Percentiles rank a stretch among this genome's conserved stretches.
Conservation (phyloP, 2,797 vertebrate genomes). For the Macroramphosus scolopax region DNA sequence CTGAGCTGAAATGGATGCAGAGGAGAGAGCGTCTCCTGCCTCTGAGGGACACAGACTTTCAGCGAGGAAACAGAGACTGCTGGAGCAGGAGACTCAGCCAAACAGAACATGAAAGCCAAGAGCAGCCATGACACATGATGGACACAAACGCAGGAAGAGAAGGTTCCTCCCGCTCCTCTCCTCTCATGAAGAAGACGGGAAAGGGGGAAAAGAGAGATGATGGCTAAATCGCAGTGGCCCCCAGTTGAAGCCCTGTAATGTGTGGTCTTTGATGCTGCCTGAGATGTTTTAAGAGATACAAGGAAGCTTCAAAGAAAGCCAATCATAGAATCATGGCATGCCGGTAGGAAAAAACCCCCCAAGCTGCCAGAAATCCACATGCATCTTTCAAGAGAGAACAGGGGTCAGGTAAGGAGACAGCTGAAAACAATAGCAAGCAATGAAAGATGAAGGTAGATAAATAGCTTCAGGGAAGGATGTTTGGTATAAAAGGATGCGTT, state of each 20-base stretch:
- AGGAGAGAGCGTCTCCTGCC: conserved; percentile 59
- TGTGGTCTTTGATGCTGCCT: conserved; percentile 48
- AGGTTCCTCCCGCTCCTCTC: conserved; percentile 18
- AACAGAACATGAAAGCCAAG: conserved; percentile 78
- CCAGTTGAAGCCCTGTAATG: conserved; percentile 52
- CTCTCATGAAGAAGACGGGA: conserved; percentile 25
- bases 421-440: conserved; percentile 70
- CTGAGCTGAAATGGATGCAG: conserved; percentile 63
- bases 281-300: conserved; percentile 41
- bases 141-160: conserved; percentile 66
- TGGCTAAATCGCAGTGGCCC: conserved; percentile 30
- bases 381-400: conserved; percentile 62
- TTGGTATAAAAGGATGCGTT: conserved; percentile 56
- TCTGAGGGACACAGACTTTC: conserved; percentile 73
- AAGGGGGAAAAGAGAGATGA: conserved; percentile 16
- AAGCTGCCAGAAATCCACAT: conserved; percentile 66
- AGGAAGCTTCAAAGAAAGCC: conserved; percentile 49
- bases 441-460: conserved; percentile 74
- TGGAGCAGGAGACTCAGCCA: conserved; percentile 79
- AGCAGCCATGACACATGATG: conserved; percentile 79
- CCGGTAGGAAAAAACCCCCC: conserved; percentile 23
- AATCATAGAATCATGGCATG: conserved; percentile 37
- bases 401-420: conserved; percentile 57
- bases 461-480: conserved; percentile 72
- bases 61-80: conserved; percentile 67